phyloP scores from a whole-genome alignment of 2,797 vertebrate genomes.

The Jordanella pulchra region DNA sequence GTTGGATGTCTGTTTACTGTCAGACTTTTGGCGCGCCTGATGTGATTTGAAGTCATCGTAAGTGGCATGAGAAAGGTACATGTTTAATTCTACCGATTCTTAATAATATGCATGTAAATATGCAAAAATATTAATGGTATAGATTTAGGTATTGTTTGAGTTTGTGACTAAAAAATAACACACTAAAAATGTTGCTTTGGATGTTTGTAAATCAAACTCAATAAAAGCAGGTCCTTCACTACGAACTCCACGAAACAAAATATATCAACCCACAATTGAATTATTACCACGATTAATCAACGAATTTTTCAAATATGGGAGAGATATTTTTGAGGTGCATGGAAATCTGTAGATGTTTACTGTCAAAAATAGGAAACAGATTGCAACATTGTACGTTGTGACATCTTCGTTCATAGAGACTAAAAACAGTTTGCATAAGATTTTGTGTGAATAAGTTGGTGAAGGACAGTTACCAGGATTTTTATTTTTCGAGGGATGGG shows the following conservation, averaged over 20 bases:
- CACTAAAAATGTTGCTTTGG: not conserved
- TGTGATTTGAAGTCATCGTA: constrained; percentile 1
- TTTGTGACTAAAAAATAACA: not conserved
- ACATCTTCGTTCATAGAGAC: not conserved
- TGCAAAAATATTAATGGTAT: not conserved
- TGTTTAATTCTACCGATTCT: constrained; percentile 9
- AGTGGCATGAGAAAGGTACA: constrained; percentile 43
- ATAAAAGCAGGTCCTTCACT: not conserved
- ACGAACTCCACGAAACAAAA: not conserved
- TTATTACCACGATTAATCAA: not conserved
- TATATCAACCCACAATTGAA: not conserved
- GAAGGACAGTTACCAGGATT: not conserved
- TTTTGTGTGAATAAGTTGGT: not conserved
- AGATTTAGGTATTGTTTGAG: not conserved
- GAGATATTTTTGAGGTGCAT: not conserved
- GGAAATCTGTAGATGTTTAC: not conserved
- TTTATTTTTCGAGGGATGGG: not conserved
- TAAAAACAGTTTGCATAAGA: not conserved
- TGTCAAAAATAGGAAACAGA: not conserved
- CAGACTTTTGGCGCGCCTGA: constrained; percentile 50
- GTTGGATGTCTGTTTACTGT: constrained; percentile 3
- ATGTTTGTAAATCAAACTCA: not conserved
- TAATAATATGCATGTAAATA: not conserved
- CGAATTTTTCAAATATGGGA: not conserved
- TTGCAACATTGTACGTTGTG: not conserved